phyloP scores from a whole-genome alignment of 2,888 invertebrate species.

The Caradrina clavipalpis region DNA sequence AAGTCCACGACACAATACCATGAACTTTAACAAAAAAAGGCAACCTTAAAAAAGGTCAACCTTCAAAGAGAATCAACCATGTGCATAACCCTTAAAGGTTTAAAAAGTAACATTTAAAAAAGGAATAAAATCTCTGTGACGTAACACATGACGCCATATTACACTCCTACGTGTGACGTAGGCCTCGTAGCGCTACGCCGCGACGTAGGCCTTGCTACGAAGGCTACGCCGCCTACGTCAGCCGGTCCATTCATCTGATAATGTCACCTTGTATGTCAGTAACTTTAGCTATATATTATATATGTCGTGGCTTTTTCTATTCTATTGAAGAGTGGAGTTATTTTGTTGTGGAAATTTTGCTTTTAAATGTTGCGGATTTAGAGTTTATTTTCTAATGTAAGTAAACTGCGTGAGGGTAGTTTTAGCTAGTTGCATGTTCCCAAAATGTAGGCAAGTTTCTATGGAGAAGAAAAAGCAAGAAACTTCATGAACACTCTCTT shows the following conservation, averaged over 20 bases:
- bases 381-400: neutral
- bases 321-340: slow-evolving; percentile 2
- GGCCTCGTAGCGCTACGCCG: slow-evolving; percentile 61
- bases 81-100: slow-evolving; percentile 12
- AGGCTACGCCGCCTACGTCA: slow-evolving; percentile 67
- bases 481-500: too few species aligned
- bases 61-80: slow-evolving; percentile 26
- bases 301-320: slow-evolving; percentile 31
- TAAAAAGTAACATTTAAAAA: slow-evolving; percentile 23
- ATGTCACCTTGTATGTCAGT: slow-evolving; percentile 60
- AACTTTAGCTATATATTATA: slow-evolving; percentile 47
- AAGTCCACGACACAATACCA: slow-evolving; percentile 23
- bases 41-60: slow-evolving; percentile 32
- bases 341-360: slow-evolving; percentile 2
- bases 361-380: neutral
- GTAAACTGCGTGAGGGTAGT: too few species aligned
- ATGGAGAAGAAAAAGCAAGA: too few species aligned
- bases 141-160: slow-evolving; percentile 33
- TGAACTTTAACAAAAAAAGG: neutral
- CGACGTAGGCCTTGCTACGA: slow-evolving; percentile 58
- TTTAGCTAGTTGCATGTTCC: too few species aligned
- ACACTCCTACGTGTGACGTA: slow-evolving; percentile 42
- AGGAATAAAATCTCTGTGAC: slow-evolving; percentile 21
- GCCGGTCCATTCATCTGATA: slow-evolving; percentile 58
- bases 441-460: too few species aligned